Base-by-base conservation (phyloP, 2,797 vertebrate genomes). In the Mus caroli region DNA sequence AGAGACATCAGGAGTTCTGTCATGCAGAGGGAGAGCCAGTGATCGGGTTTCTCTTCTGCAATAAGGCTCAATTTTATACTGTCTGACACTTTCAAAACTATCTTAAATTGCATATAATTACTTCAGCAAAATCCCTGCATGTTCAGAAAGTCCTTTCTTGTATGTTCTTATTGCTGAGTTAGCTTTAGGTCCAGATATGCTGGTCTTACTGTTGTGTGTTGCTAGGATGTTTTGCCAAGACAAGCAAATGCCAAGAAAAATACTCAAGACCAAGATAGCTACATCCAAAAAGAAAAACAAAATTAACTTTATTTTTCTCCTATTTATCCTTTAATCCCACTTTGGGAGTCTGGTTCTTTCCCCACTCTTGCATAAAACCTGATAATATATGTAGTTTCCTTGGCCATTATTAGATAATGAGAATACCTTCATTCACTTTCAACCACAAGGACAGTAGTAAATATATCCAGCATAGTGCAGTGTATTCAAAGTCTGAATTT, bases 401-500 rank as follows among this genome's bases (percentile, higher is more conserved):
- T 46, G 17, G 2, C 73, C 58, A 40, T 88, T 40, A 40, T 37
- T 58, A 77, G 15, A 90, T 43, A 75, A 58, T 71, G 79, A 94
- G 52, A 94, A 75, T 19, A 62, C 50, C 3, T 89, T 46, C 52
- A 50, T 85, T 94, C 40, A 60, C 40, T 58, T 94, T 94, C 19
- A 26, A 67, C 24, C 28, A 4, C 75, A 79, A 96, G n/a, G 87
- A 90, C n/a, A 91, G 37, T 26, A 58, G 83, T 79, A 90, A 94
- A 79, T 91, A 73, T 43, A 85, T 34, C 43, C 13, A 69, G 20
- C 22, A 24, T 50, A 20, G n/a, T 76, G 52, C 24, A 60, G 20
- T 75, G 58, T 85, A 43, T 60, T 88, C 52, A 46, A 64, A 88
- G 83, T 24, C 80, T 96, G 52, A 46, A 34, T 88, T 92, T 95